phyloP scores from a whole-genome alignment of 1,140 invertebrate genomes.

The Drosophila pallidifrons region DNA sequence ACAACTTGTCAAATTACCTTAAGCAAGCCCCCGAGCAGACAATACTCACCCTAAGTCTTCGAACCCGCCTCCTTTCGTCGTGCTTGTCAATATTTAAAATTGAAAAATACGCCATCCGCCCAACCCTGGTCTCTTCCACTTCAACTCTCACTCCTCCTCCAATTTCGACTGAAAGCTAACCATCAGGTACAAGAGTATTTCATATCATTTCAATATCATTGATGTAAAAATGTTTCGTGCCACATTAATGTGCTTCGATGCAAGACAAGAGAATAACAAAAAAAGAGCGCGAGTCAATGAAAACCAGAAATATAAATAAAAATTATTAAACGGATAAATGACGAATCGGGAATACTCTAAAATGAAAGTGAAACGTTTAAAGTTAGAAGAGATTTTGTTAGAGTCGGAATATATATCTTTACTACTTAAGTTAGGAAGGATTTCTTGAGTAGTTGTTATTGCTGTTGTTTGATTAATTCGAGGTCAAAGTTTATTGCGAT shows the following conservation, averaged over 20 bases:
- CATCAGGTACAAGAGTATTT: slow-evolving; percentile 51
- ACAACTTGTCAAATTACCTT: slow-evolving; percentile 82
- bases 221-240: slow-evolving; percentile 63
- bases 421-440: too few species aligned
- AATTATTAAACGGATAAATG: slow-evolving; percentile 3
- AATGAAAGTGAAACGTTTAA: too few species aligned
- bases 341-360: slow-evolving; percentile 25
- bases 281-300: slow-evolving; percentile 65
- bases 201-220: slow-evolving; percentile 82
- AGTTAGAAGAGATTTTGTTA: background rate
- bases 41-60: background rate
- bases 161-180: background rate
- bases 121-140: background rate
- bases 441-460: too few species aligned
- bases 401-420: too few species aligned
- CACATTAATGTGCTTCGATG: slow-evolving; percentile 54
- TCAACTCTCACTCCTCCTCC: background rate
- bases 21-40: slow-evolving; percentile 51
- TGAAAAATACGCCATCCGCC: slow-evolving; percentile 68
- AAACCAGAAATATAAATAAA: slow-evolving; percentile 44
- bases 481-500: background rate
- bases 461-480: background rate
- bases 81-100: slow-evolving; percentile 81
- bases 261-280: slow-evolving; percentile 36
- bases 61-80: background rate